Base-by-base conservation (phyloP, 1,140 invertebrate genomes). In the Amyelois transitella region DNA sequence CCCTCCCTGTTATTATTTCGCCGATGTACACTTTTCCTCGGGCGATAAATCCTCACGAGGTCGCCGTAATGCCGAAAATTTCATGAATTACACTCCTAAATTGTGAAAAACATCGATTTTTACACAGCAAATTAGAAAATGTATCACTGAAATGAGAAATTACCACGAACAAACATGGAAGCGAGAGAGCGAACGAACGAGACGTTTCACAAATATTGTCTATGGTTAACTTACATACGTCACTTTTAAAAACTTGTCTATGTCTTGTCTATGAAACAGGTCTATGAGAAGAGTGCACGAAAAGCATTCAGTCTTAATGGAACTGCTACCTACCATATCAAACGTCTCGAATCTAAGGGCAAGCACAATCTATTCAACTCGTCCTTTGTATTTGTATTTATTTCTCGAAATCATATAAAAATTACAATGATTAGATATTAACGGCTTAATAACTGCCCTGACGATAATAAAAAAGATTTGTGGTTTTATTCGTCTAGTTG, bases 111-210 rank as follows among this genome's bases (percentile, higher is more conserved):
- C 78, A 82, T 74, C 77, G 78, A 80, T 78, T 71, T 69, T 75
- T 76, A 77, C 45, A 73, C 64, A 71, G 55, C 79, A 81, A 85
- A 77, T 69, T 84, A 67, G 73, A 81, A 85, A 84, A 81, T 82
- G 70, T 85, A 86, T 72, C 73, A 78, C 77, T 79, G 75, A 86
- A 85, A 81, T 76, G 77, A 74, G 71, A 86, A 86, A 82, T 82
- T 79, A 86, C 83, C 79, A 86, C 81, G 85, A 88, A 86, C 85
- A 88, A 88, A 88, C 85, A 88, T 88, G 85, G 85, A 88, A 84
- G 82, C 80, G 72, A 85, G 77, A 82, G 79, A 81, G 74, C 70
- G 74, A 80, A 72, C 81, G 66, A 81, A 72, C 81, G 64, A 81
- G 80, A 84, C 68, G 77, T 80, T 82, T 80, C 66, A 72, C 55